Evolutionary conservation across 2,888 invertebrate genomes (phyloP).

Genomic region (Megalurothrips usitatus): DNA sequence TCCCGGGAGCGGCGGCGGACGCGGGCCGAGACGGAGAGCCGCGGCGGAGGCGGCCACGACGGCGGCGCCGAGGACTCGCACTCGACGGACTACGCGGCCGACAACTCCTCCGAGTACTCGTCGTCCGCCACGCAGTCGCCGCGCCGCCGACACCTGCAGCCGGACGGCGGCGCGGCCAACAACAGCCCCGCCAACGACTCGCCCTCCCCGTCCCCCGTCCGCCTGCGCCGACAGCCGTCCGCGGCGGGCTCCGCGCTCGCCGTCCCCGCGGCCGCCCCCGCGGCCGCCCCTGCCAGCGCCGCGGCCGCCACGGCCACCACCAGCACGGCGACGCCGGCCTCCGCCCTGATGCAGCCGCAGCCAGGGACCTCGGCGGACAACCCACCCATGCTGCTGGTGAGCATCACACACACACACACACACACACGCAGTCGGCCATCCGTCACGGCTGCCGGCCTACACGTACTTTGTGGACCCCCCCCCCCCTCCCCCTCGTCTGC

Average conservation of each 20-base stretch:
- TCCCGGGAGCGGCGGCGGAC: slow-evolving; percentile 62
- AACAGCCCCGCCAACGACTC: slow-evolving; percentile 27
- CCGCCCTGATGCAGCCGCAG: not conserved
- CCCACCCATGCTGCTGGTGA: not conserved
- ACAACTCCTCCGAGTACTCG: slow-evolving; percentile 71
- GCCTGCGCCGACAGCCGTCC: slow-evolving; percentile 26
- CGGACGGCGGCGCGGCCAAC: slow-evolving; percentile 32
- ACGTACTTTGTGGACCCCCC: too few species aligned
- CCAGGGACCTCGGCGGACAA: not conserved
- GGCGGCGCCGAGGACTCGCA: slow-evolving; percentile 39
- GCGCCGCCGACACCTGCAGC: slow-evolving; percentile 58
- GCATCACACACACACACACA: not conserved
- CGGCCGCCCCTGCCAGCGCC: not conserved
- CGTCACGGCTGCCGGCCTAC: too few species aligned
- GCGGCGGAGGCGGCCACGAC: slow-evolving; percentile 38
- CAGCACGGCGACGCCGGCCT: not conserved
- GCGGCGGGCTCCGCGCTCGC: not conserved
- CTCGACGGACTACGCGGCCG: slow-evolving; percentile 70
- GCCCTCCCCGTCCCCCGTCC: slow-evolving; percentile 29
- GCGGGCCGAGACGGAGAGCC: slow-evolving; percentile 51
- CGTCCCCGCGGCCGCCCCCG: not conserved
- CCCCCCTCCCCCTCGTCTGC: too few species aligned
- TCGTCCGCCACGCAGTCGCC: slow-evolving; percentile 66
- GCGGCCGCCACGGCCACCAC: not conserved
- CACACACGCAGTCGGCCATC: too few species aligned